Evolutionary conservation across 2,797 vertebrate genomes (phyloP), one percentile per base, ranked within the genome.

Genomic region (Pseudotriccus pelzelni): DNA sequence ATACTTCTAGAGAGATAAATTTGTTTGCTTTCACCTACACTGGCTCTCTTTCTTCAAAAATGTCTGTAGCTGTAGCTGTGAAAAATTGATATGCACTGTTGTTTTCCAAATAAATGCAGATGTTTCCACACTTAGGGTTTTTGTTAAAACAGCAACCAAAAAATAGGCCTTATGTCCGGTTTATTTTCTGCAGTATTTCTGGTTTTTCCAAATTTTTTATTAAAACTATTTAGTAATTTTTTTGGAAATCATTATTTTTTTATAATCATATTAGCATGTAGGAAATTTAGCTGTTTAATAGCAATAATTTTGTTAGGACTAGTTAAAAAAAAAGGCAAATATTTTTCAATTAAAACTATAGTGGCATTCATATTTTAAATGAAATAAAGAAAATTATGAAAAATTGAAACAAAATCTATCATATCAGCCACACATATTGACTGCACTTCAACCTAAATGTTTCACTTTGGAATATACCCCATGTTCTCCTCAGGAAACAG

Each of bases 181-280:
- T 63, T 78, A 32, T 27, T 44, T 68, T 89, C 52, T 78, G 15
- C 27, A 67, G 16, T 52, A 46, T 75, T 86, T 74, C 53, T 94
- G 21, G 47, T 77, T 73, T 89, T 39, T 64, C 17, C 84, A 12
- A 63, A 9, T 19, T 49, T 73, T 89, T 55, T 89, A 86, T 81
- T 75, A 55, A 80, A 23, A 69, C 32, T 30, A 55, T 64, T 78
- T 56, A 25, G 37, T 4, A 2, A 1, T 9, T 12, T 69, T 63
- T 74, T 43, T 5, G 0, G 0, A 64, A 60, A n/a, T 80, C 6
- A 15, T 7, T 32, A 0, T n/a, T 50, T 56, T 84, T 39, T 53
- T 23, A 46, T 22, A 53, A 16, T 56, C 18, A 49, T 47, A 30
- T 37, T 49, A 39, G 5, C 19, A 60, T 25, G 12, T 43, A 8